These are phyloP conservation scores for Alligator mississippiensis DNA, from an alignment of 2,113 vertebrate species.

Conservation along the genomic window DNA sequence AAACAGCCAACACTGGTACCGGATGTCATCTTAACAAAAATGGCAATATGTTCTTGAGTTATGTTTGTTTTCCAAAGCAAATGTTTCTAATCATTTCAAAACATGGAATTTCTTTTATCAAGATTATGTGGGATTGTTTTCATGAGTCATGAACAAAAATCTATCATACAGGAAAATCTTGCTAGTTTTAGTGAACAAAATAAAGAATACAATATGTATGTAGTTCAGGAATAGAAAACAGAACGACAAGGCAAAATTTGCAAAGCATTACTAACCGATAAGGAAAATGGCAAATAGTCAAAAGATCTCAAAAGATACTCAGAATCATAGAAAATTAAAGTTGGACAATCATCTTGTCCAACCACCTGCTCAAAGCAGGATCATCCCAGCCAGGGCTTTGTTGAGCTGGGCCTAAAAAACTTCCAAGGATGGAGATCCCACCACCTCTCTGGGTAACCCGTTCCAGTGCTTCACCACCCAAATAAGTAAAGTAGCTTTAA, in stretches of 20 bases:
- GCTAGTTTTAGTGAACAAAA: background rate
- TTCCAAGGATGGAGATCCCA: too few relatives aligned
- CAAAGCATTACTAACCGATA: background rate
- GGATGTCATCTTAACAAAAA: constrained; percentile 18
- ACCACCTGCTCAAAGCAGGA: too few relatives aligned
- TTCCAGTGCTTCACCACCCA: too few relatives aligned
- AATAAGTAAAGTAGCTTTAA: too few relatives aligned
- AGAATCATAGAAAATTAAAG: too few relatives aligned
- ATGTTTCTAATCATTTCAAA: constrained; percentile 23
- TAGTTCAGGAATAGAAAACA: background rate
- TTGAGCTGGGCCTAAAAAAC: too few relatives aligned
- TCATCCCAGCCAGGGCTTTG: too few relatives aligned
- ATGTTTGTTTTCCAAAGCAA: constrained; percentile 17
- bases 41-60: constrained; percentile 34
- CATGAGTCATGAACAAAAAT: constrained; percentile 51
- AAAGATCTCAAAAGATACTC: too few relatives aligned
- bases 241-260: background rate
- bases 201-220: constrained; percentile 3
- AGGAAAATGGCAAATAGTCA: too few relatives aligned
- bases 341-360: too few relatives aligned
- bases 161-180: background rate
- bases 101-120: constrained; percentile 36
- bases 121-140: constrained; percentile 31
- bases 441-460: too few relatives aligned
- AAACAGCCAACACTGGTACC: constrained; percentile 26